Evolutionary conservation across 2,797 vertebrate genomes (phyloP).

Genomic region (Otolemur crassicaudatus): DNA sequence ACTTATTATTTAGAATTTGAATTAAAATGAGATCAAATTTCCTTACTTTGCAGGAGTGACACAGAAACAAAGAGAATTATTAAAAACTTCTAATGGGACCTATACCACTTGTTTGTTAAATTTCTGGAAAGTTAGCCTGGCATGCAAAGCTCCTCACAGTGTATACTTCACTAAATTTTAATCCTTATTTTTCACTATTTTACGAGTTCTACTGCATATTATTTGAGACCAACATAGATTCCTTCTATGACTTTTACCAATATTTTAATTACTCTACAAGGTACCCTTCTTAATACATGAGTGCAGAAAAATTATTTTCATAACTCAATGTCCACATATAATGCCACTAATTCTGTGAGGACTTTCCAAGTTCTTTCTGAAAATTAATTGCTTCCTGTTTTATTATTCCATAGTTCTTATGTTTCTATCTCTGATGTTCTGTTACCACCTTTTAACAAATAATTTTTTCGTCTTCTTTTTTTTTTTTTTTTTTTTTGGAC

Average conservation of each 20-base stretch:
- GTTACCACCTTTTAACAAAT: not conserved
- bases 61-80: slow-evolving; percentile 61
- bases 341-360: not conserved
- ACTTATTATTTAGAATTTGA: slow-evolving; percentile 61
- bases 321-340: slow-evolving; percentile 24
- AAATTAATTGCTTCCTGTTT: slow-evolving; percentile 42
- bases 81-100: not conserved
- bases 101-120: not conserved
- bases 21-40: slow-evolving; percentile 45
- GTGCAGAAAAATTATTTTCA: slow-evolving; percentile 33
- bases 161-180: slow-evolving; percentile 48
- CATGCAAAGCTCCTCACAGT: not conserved
- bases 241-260: slow-evolving; percentile 42
- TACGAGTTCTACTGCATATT: not conserved
- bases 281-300: slow-evolving; percentile 21
- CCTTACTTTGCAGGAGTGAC: not conserved
- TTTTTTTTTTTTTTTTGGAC: too few relatives aligned
- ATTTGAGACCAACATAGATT: not conserved
- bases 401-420: not conserved
- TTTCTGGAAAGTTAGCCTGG: slow-evolving; percentile 25
- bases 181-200: not conserved
- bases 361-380: not conserved
- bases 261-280: slow-evolving; percentile 35
- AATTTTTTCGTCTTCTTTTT: not conserved
- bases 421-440: not conserved